Base-by-base conservation (phyloP, 2,888 invertebrate genomes). In the Thalpophila matura region DNA sequence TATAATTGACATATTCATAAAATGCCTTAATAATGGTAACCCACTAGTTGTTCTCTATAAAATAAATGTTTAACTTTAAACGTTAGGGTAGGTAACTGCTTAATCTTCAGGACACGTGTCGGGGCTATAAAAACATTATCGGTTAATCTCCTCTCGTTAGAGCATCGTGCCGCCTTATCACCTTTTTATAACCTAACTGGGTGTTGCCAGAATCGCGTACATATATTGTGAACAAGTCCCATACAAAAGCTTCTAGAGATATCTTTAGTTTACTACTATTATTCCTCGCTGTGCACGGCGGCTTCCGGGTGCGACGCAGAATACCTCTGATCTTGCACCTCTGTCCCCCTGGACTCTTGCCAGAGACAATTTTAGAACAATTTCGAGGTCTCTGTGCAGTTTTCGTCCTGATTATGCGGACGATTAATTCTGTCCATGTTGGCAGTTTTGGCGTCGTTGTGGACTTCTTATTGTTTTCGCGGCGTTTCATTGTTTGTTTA, bases 321-420 rank as follows among this genome's bases (percentile, higher is more conserved):
- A 66, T 75, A 74, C 78, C 72, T 76, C 75, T 69, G 62, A 79
- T 73, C 74, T 77, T 84, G 80, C 82, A 87, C 86, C 86, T 86
- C 80, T 76, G 73, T 74, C 70, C 80, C 74, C 70, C 81, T 90
- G 91, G 90, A 82, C 62, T 54, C 46, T 56, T 81, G 89, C 90
- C 91, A 90, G 85, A 74, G 74, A 76, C 82, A 78, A 78, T 84
- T 86, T 85, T 86, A 87, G 85, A 81, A 81, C 74, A 74, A 74
- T 84, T 86, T 81, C 85, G 87, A 86, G 87, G 86, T 87, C 85
- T 82, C 69, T 42, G 24, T 78, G 67, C 57, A 79, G 54, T 78
- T 75, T 79, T 79, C 63, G 69, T 74, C 71, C 74, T 71, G 68
- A 71, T 66, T 68, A 69, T 67, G 45, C 59, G 45, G 49, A 55